Base-by-base conservation (phyloP, 2,888 invertebrate species). In the Argynnis bischoffii region DNA sequence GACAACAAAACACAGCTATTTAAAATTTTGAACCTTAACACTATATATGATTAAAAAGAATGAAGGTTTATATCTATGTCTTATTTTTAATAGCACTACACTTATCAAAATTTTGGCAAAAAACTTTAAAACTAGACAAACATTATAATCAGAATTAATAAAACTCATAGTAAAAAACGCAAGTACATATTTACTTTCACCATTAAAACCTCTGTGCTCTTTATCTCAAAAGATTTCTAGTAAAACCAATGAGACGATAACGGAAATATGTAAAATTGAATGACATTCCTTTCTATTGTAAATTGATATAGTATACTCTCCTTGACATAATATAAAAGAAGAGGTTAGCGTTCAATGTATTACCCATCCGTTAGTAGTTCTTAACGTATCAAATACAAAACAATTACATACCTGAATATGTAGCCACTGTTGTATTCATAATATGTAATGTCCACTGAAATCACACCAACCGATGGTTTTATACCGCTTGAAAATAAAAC, bases 391-490 rank as follows among this genome's bases (percentile, higher is more conserved):
- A 47, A 48, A 26, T 59, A 59, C 46, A 53, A 26, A 35, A 47
- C 21, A 41, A 41, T 41, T 16, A 46, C 56, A 6, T 51, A 82
- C 83, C 82, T 79, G 82, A 78, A 64, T 80, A 78, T 72, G 76
- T 79, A 41, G 81, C 75, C 63, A 75, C 75, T 63, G 77, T 77
- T 73, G 78, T 78, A 75, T 77, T 78, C 78, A 79, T 78, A 73
- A 72, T 75, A 72, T 4, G 26, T 26, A 26, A 26, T 63, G 68
- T 55, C 47, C 46, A 69, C 64, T 48, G 55, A 11, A 41, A 41
- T 41, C 50, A 61, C 35, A 26, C 64, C 26, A 60, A 50, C 60
- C 54, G 54, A 47, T 26, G 8, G 47, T 26, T 26, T 47, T 47
- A 26, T 47, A 59, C 57, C 47, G 47, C 57, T 59, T 47, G 57